Evolutionary conservation across 37 sponge, comb jelly and placozoan genomes (phyloP).

Genomic region (Spongilla lacustris): DNA sequence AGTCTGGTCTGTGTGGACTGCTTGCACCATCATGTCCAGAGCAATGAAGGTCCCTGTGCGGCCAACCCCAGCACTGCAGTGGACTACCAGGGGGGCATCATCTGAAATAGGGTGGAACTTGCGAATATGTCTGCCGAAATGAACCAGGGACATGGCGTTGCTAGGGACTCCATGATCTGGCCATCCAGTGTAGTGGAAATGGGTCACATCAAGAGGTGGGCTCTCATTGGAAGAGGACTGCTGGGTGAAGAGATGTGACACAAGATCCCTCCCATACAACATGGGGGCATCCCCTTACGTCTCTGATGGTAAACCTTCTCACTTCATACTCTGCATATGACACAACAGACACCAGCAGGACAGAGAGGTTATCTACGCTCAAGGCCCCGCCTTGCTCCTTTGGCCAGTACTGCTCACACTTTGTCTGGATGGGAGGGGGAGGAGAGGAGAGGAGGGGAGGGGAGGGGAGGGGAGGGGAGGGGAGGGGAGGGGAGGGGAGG

Average conservation of each 20-base stretch:
- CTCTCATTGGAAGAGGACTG: no score
- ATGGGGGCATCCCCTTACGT: background rate
- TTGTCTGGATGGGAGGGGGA: no score
- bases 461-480: no score
- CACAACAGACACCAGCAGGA: slow-evolving; percentile 15
- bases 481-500: no score
- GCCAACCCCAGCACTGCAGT: slow-evolving; percentile 87
- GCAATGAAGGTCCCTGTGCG: slow-evolving; percentile 74
- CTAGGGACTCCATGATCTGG: slow-evolving; percentile 84
- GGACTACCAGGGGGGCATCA: slow-evolving; percentile 57
- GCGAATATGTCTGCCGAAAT: slow-evolving; percentile 62
- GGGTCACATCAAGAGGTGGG: slow-evolving; percentile 47
- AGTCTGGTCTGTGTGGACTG: slow-evolving; percentile 33
- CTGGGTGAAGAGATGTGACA: no score
- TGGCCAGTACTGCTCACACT: slow-evolving; percentile 35
- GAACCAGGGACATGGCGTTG: slow-evolving; percentile 60
- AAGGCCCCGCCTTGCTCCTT: background rate
- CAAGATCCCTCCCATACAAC: background rate
- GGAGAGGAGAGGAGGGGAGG: no score
- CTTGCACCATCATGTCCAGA: slow-evolving; percentile 66
- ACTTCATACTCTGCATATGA: background rate
- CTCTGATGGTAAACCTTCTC: background rate
- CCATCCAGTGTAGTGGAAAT: slow-evolving; percentile 78
- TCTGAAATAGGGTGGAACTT: slow-evolving; percentile 35
- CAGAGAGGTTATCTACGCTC: slow-evolving; percentile 20